Evolutionary conservation across 2,888 invertebrate species (phyloP), one percentile per base, ranked within the genome.

Genomic region (Mylabris sibirica): DNA sequence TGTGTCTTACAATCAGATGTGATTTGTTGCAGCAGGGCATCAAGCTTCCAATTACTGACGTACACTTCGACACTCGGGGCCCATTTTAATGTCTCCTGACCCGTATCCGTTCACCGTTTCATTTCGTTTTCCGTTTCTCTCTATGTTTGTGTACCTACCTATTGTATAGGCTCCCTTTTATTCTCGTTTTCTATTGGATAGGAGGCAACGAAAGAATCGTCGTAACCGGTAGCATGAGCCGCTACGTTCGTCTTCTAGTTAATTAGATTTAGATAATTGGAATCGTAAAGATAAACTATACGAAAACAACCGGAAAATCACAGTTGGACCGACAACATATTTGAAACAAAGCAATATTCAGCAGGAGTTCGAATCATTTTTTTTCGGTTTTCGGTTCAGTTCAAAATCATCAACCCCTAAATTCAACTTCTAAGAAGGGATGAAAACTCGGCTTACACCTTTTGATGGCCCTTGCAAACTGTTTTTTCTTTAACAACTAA

Each of bases 21-120:
- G 80, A 80, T 80, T 81, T 80, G 80, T 81, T 80, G 80, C 79
- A 80, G 80, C 80, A 80, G 78, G 77, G 79, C 76, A 79, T 76
- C 77, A 57, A 24, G 77, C 77, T 78, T 78, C 80, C 79, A 81
- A 79, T 81, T 81, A 81, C 78, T 75, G 75, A 77, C 78, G 78
- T 76, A 75, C 77, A 76, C 75, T 74, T 76, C 72, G 76, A 79
- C 77, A 76, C 77, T 77, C 72, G 72, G 65, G 75, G 72, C 70
- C 67, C 73, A 72, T 73, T 74, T 68, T 72, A 71, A 69, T 73
- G 72, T 67, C 68, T 59, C 22, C 69, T 64, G 69, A 69, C 67
- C 68, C 69, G 44, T 60, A 65, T 69, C 57, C 26, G 24, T 57
- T 57, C 57, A 5, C 53, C 26, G 26, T 26, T 57, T 57, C 57